Evolutionary conservation across 2,888 invertebrate species (phyloP).

Genomic region (Cheilosia soror): DNA sequence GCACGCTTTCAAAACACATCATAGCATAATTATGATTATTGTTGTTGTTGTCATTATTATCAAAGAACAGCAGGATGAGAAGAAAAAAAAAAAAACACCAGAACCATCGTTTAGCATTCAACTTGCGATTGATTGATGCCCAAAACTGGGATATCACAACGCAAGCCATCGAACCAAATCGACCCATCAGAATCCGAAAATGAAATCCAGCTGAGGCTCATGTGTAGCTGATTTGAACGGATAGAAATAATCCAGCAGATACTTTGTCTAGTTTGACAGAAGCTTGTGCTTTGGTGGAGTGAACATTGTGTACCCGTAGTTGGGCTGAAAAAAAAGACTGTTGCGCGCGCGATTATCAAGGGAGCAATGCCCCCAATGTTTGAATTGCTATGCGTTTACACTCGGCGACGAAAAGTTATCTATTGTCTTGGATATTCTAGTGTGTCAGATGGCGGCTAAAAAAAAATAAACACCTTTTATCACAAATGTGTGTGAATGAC

Average conservation of each 20-base stretch:
- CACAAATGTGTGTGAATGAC: constrained; percentile 25
- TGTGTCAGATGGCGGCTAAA: background rate
- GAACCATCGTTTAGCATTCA: constrained; percentile 44
- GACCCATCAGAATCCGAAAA: constrained; percentile 26
- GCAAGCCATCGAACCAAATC: constrained; percentile 15
- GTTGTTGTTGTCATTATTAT: constrained; percentile 60
- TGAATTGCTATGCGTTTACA: constrained; percentile 66
- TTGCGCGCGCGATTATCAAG: constrained; percentile 67
- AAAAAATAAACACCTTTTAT: constrained; percentile 1
- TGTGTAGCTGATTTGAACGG: constrained; percentile 35
- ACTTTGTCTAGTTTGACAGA: constrained; percentile 70
- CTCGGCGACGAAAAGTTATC: constrained; percentile 47
- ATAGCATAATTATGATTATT: constrained; percentile 49
- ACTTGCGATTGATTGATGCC: constrained; percentile 64
- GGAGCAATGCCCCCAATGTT: constrained; percentile 65
- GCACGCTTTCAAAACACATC: constrained; percentile 58
- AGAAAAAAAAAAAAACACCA: constrained; percentile 17
- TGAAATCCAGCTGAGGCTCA: constrained; percentile 55
- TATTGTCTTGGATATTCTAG: background rate
- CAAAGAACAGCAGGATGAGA: constrained; percentile 45
- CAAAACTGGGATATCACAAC: constrained; percentile 36
- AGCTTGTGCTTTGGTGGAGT: constrained; percentile 50
- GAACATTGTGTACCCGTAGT: constrained; percentile 23
- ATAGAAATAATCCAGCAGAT: constrained; percentile 63
- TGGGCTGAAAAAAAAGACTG: constrained; percentile 46